These are phyloP conservation scores for Augochlorella aurata DNA, from an alignment of 2,888 invertebrate genomes.

Conservation along the genomic window DNA sequence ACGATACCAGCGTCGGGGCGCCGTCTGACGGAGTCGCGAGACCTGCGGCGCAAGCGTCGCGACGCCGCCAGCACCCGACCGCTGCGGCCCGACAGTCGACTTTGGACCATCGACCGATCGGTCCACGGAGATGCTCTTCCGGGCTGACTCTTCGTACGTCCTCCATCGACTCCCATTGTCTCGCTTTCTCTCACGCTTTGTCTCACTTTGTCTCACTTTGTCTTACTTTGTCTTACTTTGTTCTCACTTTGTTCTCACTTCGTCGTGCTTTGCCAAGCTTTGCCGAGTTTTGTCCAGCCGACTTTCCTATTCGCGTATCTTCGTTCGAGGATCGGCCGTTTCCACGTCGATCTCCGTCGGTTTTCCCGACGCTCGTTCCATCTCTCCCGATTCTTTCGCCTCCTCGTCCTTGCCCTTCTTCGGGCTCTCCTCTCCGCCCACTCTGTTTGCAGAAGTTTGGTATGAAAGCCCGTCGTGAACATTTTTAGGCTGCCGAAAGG, in stretches of 20 bases:
- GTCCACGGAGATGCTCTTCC: conserved; percentile 20
- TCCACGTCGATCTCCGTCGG: too few relatives aligned
- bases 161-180: background rate
- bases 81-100: conserved; percentile 73
- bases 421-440: too few relatives aligned
- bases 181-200: background rate
- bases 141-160: background rate
- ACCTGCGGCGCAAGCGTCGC: conserved; percentile 75
- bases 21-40: conserved; percentile 69
- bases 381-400: too few relatives aligned
- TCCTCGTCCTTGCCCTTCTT: background rate
- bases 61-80: conserved; percentile 65
- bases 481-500: background rate
- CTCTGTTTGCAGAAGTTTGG: background rate
- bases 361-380: too few relatives aligned
- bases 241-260: background rate
- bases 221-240: too few relatives aligned
- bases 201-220: background rate
- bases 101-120: conserved; percentile 76
- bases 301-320: too few relatives aligned
- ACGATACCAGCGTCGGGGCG: conserved; percentile 72
- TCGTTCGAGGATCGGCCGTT: too few relatives aligned
- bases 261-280: background rate
- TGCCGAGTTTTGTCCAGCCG: background rate
- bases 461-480: background rate